A percentile compares a stretch with the other conserved stretches of the same genome.
phyloP scores from a whole-genome alignment of 2,888 invertebrate genomes.

The Macaria notata region DNA sequence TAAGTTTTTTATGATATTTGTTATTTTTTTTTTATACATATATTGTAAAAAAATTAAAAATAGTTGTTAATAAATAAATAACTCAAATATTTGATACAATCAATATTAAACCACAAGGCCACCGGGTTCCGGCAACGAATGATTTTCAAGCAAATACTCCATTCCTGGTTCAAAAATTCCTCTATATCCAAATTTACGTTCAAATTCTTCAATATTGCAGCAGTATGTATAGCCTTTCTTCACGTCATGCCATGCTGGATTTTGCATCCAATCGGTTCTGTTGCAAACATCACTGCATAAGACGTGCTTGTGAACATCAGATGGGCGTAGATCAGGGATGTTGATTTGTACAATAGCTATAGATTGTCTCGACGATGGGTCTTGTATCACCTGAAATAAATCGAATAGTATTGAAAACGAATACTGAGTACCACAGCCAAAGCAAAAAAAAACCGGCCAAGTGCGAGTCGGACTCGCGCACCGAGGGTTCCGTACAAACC shows the following conservation, averaged over 20 bases:
- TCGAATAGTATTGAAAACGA: no score
- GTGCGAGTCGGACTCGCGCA: no score
- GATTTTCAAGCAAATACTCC: background rate
- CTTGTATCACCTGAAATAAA: slow-evolving; percentile 52
- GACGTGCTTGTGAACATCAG: slow-evolving; percentile 34
- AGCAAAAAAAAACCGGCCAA: no score
- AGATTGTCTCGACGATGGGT: slow-evolving; percentile 38
- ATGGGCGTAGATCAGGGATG: slow-evolving; percentile 44
- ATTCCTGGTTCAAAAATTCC: slow-evolving; percentile 31
- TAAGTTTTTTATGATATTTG: no score
- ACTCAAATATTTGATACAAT: no score
- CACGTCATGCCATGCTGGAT: slow-evolving; percentile 42
- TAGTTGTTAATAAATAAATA: no score
- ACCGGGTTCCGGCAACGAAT: no score
- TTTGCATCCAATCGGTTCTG: slow-evolving; percentile 46
- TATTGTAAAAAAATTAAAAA: no score
- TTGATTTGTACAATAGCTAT: slow-evolving; percentile 61
- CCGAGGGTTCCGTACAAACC: no score
- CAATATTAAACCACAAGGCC: no score
- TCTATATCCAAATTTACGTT: slow-evolving; percentile 39
- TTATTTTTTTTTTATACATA: no score
- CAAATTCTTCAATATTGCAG: slow-evolving; percentile 49
- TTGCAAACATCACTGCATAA: slow-evolving; percentile 53
- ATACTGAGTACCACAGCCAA: no score
- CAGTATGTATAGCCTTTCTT: slow-evolving; percentile 53